A percentile compares a stretch with the other conserved stretches of the same genome.
These are phyloP conservation scores for Lagocephalus sceleratus DNA, from an alignment of 2,797 vertebrate genomes.

Conservation along the genomic window DNA sequence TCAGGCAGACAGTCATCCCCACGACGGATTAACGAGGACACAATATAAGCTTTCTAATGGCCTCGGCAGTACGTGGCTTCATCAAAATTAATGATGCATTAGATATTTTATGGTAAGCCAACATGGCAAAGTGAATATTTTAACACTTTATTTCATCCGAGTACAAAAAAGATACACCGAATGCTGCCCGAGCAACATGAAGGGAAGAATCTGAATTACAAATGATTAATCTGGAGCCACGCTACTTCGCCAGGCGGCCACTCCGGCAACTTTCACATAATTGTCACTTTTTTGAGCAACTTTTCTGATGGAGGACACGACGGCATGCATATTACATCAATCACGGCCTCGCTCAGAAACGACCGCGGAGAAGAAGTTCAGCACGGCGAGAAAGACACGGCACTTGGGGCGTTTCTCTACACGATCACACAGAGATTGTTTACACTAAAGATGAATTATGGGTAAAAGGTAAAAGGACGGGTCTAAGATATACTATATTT, in stretches of 20 bases:
- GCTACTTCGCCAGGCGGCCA: slow-evolving; percentile 35
- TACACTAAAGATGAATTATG: slow-evolving; percentile 29
- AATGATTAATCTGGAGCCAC: background rate
- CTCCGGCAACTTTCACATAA: slow-evolving; percentile 41
- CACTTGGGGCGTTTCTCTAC: slow-evolving; percentile 18
- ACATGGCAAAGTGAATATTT: slow-evolving; percentile 78
- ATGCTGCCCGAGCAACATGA: slow-evolving; percentile 17
- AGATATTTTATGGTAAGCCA: slow-evolving; percentile 79
- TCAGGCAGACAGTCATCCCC: slow-evolving; percentile 54
- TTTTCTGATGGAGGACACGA: slow-evolving; percentile 55
- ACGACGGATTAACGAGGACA: slow-evolving; percentile 77
- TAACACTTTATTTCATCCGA: slow-evolving; percentile 73
- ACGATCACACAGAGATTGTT: slow-evolving; percentile 38
- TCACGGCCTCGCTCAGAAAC: slow-evolving; percentile 39
- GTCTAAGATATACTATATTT: slow-evolving; percentile 16
- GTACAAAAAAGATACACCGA: slow-evolving; percentile 60
- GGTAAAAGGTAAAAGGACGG: slow-evolving; percentile 14
- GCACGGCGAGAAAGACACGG: slow-evolving; percentile 16
- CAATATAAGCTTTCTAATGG: slow-evolving; percentile 78
- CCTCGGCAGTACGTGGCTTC: slow-evolving; percentile 71
- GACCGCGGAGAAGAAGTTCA: slow-evolving; percentile 37
- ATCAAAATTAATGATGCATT: slow-evolving; percentile 83
- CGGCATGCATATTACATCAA: slow-evolving; percentile 65
- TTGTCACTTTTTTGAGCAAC: slow-evolving; percentile 38
- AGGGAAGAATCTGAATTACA: background rate